Conservation (phyloP, 2,797 vertebrate genomes). For the Manis pentadactyla region DNA sequence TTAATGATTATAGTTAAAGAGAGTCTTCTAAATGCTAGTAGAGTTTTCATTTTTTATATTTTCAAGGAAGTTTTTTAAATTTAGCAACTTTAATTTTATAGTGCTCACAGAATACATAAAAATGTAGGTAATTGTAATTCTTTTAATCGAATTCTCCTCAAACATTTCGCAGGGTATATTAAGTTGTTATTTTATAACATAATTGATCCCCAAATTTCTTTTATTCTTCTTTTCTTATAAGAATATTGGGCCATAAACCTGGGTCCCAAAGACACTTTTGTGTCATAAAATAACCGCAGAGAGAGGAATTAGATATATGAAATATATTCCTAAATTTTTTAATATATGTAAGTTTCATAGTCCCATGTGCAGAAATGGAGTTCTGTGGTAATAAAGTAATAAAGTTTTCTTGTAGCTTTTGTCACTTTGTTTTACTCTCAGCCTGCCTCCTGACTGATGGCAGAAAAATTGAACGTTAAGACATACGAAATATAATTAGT, state of each 20-base stretch:
- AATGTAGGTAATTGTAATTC: background rate
- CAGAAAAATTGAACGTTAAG: background rate
- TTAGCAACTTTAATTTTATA: constrained; percentile 48
- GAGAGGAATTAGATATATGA: background rate
- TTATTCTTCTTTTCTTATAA: background rate
- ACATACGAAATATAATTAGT: background rate
- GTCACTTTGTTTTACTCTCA: background rate
- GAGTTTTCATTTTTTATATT: background rate
- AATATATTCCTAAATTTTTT: background rate
- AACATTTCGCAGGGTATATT: background rate
- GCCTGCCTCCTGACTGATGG: background rate
- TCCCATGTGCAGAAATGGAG: background rate
- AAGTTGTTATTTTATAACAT: background rate
- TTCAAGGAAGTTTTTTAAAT: constrained; percentile 49
- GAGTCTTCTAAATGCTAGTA: background rate
- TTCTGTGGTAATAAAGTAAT: background rate
- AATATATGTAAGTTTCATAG: background rate
- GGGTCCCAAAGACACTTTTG: constrained; percentile 21
- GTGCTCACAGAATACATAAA: constrained; percentile 32
- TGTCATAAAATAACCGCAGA: background rate
- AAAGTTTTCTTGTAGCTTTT: background rate
- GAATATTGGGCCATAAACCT: constrained; percentile 40
- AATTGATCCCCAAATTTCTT: background rate
- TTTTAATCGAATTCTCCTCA: constrained; percentile 42
- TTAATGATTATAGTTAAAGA: background rate